Base-by-base conservation (phyloP, 2,113 vertebrate species). In the Antidorcas marsupialis region DNA sequence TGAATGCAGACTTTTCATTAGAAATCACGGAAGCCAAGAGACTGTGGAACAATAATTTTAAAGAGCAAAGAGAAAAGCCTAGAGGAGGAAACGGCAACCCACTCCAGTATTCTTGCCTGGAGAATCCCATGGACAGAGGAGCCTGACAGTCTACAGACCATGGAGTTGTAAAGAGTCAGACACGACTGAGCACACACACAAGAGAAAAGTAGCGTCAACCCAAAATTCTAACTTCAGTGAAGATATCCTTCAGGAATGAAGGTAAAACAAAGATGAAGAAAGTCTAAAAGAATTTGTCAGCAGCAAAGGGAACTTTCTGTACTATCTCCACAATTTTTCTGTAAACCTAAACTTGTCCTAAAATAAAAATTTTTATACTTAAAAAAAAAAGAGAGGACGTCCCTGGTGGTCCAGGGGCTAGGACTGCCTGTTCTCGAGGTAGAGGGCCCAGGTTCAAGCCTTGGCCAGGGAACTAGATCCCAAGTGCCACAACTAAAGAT, bases 361-460 rank as follows among this genome's bases (percentile, higher is more conserved):
- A 87, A 91, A 94, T 91, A 71, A 96, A 83, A 88, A 62, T 6
- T 91, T 94, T 78, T 53, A 47, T 83, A 59, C 30, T 82, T 81
- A 64, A 79, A 94, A 39, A 59, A 89, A 79, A 79, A 43, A 14
- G 6, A 76, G 23, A 76, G 43, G 43, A 79, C 27, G 10, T 19
- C 43, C 27, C 43, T 30, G 11, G 23, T 76, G 71, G 12, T 27
- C 71, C 36, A 76, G 71, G 21, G 36, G 21, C 36, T 27, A 39
- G 36, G 36, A 27, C 36, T 76, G 12, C 43, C 36, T 6, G 0
- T 76, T 76, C 39, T 39, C 39, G 15, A 76, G 39, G 71, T 15
- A 43, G 39, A 76, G 23, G 39, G 71, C 39, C 36, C 71, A 30
- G 76, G 15, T 47, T 79, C 45, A 30, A 79, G 27, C 76, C 76